Evolutionary conservation across 1,140 invertebrate genomes (phyloP).

Genomic region (Cotesia vestalis): DNA sequence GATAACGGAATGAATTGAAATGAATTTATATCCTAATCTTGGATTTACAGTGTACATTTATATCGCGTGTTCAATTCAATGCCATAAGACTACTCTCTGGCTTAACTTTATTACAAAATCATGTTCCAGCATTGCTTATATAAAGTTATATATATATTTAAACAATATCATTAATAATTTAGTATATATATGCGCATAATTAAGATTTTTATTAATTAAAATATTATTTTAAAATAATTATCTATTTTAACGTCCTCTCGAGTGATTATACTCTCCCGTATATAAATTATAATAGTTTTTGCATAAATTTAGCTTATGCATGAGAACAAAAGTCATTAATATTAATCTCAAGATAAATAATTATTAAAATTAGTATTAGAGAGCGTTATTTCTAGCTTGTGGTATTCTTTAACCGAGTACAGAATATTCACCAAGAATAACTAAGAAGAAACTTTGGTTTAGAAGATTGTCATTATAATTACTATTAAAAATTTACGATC

Average conservation of each 20-base stretch:
- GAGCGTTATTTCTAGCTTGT: background rate
- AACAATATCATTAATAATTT: slow-evolving; percentile 8
- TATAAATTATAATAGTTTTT: too few relatives aligned
- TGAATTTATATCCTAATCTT: slow-evolving; percentile 37
- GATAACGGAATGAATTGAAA: slow-evolving; percentile 33
- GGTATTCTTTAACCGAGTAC: too few relatives aligned
- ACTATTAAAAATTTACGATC: too few relatives aligned
- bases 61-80: slow-evolving; percentile 28
- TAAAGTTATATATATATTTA: background rate
- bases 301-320: too few relatives aligned
- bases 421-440: too few relatives aligned
- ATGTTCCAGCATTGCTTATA: background rate
- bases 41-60: slow-evolving; percentile 28
- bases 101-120: slow-evolving; percentile 17
- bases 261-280: too few relatives aligned
- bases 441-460: too few relatives aligned
- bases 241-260: too few relatives aligned
- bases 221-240: too few relatives aligned
- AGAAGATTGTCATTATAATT: too few relatives aligned
- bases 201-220: too few relatives aligned
- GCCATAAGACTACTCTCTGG: background rate
- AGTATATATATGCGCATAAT: too few relatives aligned
- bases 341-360: slow-evolving; percentile 16
- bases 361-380: slow-evolving; percentile 6
- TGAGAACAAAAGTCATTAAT: background rate